A percentile compares a stretch with the other conserved stretches of the same genome.
Evolutionary conservation across 2,797 vertebrate species (phyloP).

Genomic region (Labroides dimidiatus): DNA sequence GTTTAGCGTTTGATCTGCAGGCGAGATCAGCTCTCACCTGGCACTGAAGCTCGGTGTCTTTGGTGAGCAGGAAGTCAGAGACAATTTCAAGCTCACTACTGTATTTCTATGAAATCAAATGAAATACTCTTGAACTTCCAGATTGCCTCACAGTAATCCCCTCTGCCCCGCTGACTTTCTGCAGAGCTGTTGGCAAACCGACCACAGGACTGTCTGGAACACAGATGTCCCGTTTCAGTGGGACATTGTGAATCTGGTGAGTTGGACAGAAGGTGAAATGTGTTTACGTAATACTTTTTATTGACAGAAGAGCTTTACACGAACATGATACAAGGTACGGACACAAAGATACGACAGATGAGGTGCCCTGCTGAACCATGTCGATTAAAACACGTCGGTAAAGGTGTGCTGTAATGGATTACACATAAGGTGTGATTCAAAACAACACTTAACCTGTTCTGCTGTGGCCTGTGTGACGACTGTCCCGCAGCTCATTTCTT

Average conservation of each 20-base stretch:
- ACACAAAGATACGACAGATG: no score
- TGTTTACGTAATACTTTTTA: no score
- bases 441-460: no score
- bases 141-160: slow-evolving; percentile 47
- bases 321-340: no score
- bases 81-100: slow-evolving; percentile 1
- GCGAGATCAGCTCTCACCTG: slow-evolving; percentile 10
- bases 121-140: slow-evolving; percentile 28
- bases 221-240: slow-evolving; percentile 26
- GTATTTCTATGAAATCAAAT: slow-evolving; percentile 11
- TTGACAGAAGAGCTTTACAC: no score
- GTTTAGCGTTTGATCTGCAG: slow-evolving; percentile 16
- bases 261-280: no score
- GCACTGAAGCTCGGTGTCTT: slow-evolving; percentile 14
- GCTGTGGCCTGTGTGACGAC: no score
- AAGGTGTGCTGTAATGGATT: no score
- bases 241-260: slow-evolving; percentile 21
- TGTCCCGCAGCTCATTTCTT: no score
- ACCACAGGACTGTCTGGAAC: slow-evolving; percentile 58
- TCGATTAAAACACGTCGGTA: no score
- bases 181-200: slow-evolving; percentile 25
- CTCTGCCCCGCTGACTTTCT: slow-evolving; percentile 57
- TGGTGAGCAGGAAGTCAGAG: slow-evolving; percentile 1
- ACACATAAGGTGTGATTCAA: no score
- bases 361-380: no score